Evolutionary conservation across 2,797 vertebrate species (phyloP).

Genomic region (Carapus acus): DNA sequence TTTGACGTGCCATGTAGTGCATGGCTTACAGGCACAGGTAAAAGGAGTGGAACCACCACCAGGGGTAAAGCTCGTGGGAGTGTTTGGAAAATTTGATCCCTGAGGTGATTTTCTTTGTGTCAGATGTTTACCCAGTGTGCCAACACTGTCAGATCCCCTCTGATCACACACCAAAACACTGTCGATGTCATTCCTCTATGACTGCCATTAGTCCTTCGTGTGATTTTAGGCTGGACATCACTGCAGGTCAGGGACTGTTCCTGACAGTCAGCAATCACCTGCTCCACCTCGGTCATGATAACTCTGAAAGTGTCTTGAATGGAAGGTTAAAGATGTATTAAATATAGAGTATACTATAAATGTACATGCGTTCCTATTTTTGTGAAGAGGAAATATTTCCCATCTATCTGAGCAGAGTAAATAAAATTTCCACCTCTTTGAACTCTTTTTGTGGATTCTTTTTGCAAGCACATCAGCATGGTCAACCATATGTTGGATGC

Average conservation of each 20-base stretch:
- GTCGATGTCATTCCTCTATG: constrained; percentile 60
- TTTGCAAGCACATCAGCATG: not conserved
- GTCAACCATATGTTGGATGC: no score
- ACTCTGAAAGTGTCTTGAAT: constrained; percentile 34
- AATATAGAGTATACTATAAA: constrained; percentile 58
- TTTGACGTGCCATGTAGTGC: no score
- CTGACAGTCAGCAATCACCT: constrained; percentile 45
- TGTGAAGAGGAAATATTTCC: constrained; percentile 69
- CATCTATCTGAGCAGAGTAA: constrained; percentile 56
- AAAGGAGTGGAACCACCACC: no score
- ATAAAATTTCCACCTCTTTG: constrained; percentile 59
- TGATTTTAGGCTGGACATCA: constrained; percentile 46
- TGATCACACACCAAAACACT: constrained; percentile 42
- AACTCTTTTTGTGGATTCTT: constrained; percentile 38
- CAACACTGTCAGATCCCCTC: constrained; percentile 13
- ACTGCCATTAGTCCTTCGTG: constrained; percentile 56
- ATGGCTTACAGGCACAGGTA: no score
- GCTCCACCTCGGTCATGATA: constrained; percentile 36
- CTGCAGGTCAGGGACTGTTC: constrained; percentile 61
- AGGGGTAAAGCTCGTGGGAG: no score
- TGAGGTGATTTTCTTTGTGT: not conserved
- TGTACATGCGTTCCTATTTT: constrained; percentile 69
- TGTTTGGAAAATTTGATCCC: not conserved
- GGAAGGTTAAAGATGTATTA: constrained; percentile 51
- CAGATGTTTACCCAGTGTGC: constrained; percentile 14